These are phyloP conservation scores for Beris chalybata DNA, from an alignment of 2,888 invertebrate species.

Conservation along the genomic window DNA sequence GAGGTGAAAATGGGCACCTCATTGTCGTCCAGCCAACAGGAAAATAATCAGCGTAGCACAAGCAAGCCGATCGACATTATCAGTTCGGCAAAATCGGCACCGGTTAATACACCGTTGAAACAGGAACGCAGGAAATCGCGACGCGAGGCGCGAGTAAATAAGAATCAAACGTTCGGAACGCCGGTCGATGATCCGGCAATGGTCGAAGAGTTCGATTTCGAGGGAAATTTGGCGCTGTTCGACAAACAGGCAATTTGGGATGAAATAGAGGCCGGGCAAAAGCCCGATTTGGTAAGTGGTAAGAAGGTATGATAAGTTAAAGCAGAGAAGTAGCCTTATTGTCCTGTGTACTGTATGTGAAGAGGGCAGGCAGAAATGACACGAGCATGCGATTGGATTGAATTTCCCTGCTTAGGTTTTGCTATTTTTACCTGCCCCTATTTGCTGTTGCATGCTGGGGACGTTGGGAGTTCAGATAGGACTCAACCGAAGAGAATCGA, in stretches of 20 bases:
- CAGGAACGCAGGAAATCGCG: slow-evolving; percentile 47
- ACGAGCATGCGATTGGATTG: slow-evolving; percentile 38
- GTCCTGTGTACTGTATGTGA: not conserved
- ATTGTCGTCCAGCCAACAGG: slow-evolving; percentile 31
- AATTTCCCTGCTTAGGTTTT: too few species aligned
- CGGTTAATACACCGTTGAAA: slow-evolving; percentile 41
- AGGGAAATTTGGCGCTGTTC: slow-evolving; percentile 89
- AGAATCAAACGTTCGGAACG: slow-evolving; percentile 52
- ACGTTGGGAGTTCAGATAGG: too few species aligned
- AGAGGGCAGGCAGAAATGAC: too few species aligned
- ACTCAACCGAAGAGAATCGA: too few species aligned
- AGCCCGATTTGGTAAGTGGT: slow-evolving; percentile 62
- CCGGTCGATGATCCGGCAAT: slow-evolving; percentile 54
- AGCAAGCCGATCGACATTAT: slow-evolving; percentile 53
- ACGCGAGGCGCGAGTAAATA: slow-evolving; percentile 48
- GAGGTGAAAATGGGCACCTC: slow-evolving; percentile 50
- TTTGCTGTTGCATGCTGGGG: too few species aligned
- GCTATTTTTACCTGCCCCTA: too few species aligned
- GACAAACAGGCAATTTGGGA: slow-evolving; percentile 83
- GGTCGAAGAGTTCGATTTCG: slow-evolving; percentile 86
- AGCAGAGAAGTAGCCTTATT: not conserved
- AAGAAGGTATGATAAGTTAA: slow-evolving; percentile 9
- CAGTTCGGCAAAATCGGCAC: slow-evolving; percentile 40
- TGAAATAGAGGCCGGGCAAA: slow-evolving; percentile 65
- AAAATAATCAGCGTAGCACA: slow-evolving; percentile 24